phyloP scores from a whole-genome alignment of 2,888 invertebrate species.

The Oegoconia quadripuncta region DNA sequence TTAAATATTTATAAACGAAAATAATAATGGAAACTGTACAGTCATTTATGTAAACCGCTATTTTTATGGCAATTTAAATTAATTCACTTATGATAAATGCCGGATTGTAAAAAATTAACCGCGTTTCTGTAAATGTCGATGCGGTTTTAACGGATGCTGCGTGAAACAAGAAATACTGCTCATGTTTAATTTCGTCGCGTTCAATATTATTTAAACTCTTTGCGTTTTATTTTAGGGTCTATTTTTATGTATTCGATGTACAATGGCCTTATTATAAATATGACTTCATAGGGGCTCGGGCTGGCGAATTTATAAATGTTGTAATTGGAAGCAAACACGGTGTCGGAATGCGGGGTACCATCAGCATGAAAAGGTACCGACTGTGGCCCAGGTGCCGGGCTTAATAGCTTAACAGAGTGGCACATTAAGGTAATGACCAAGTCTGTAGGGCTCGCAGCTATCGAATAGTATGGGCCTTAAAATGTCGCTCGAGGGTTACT shows the following conservation, averaged over 20 bases:
- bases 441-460: constrained; percentile 31
- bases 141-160: constrained; percentile 53
- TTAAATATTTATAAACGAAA: constrained; percentile 48
- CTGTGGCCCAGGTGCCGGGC: constrained; percentile 50
- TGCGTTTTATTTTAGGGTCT: constrained; percentile 14
- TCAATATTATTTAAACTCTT: constrained; percentile 13
- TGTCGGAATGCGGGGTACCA: constrained; percentile 46
- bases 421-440: constrained; percentile 60
- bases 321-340: constrained; percentile 56
- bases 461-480: constrained; percentile 33
- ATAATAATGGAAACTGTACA: constrained; percentile 42
- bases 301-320: constrained; percentile 58
- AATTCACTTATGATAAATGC: constrained; percentile 72
- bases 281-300: constrained; percentile 50
- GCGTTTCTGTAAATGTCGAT: constrained; percentile 61
- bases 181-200: constrained; percentile 24
- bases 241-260: constrained; percentile 9
- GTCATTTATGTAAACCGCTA: constrained; percentile 63
- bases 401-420: constrained; percentile 61
- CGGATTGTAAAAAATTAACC: constrained; percentile 51
- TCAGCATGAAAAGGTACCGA: constrained; percentile 43
- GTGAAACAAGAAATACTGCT: constrained; percentile 44
- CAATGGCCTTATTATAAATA: constrained; percentile 51
- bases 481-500: constrained; percentile 27
- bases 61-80: constrained; percentile 72